These are phyloP conservation scores for Deroptyus accipitrinus DNA, from an alignment of 2,113 vertebrate species.

Conservation along the genomic window DNA sequence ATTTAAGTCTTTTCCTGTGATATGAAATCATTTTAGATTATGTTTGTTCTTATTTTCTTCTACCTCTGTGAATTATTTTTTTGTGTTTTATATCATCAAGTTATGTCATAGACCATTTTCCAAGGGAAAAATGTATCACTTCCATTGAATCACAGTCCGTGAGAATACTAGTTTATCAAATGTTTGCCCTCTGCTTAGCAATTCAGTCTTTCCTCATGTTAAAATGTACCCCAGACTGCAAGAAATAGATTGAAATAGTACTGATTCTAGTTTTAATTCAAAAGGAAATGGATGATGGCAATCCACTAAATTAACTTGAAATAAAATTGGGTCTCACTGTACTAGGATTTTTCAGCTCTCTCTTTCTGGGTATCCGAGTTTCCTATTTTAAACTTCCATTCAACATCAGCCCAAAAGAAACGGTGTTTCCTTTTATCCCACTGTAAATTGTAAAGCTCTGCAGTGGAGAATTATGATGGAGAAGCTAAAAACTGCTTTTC, in stretches of 20 bases:
- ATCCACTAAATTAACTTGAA: slow-evolving; percentile 48
- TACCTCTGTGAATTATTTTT: background rate
- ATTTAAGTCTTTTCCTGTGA: background rate
- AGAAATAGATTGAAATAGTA: slow-evolving; percentile 28
- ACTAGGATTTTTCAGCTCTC: background rate
- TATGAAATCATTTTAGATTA: background rate
- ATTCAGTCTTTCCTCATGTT: background rate
- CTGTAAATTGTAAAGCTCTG: background rate
- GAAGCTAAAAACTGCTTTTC: slow-evolving; percentile 16
- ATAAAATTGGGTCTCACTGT: slow-evolving; percentile 31
- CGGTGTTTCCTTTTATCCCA: background rate
- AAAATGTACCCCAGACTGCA: background rate
- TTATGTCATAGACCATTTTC: background rate
- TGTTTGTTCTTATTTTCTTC: background rate
- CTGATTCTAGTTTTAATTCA: slow-evolving; percentile 3
- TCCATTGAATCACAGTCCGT: background rate
- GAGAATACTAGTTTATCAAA: background rate
- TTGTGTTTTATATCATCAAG: background rate
- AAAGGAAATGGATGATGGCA: background rate
- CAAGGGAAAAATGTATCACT: background rate
- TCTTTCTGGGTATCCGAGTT: background rate
- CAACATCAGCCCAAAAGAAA: background rate
- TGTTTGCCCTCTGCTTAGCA: background rate
- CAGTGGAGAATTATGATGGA: background rate
- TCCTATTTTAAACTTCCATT: slow-evolving; percentile 17